Evolutionary conservation across 2,888 invertebrate genomes (phyloP).

Genomic region (Charanyca ferruginea): DNA sequence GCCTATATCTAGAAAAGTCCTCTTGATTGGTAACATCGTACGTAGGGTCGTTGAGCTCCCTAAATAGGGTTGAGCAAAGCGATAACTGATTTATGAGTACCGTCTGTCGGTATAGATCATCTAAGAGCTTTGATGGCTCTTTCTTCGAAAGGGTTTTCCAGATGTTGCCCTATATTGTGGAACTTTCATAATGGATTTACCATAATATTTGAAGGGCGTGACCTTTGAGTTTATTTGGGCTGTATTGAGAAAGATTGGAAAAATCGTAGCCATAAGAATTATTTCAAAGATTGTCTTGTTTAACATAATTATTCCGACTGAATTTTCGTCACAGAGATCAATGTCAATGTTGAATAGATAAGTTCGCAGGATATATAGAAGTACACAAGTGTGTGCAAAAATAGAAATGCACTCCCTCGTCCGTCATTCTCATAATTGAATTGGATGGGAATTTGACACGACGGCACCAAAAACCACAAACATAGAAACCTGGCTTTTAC

Average conservation of each 20-base stretch:
- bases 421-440: too few relatives aligned
- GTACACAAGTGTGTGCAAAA: too few relatives aligned
- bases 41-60: constrained; percentile 35
- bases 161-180: constrained; percentile 16
- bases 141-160: constrained; percentile 12
- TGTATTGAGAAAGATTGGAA: not conserved
- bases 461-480: too few relatives aligned
- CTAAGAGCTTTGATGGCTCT: constrained; percentile 27
- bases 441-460: too few relatives aligned
- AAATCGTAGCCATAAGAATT: not conserved
- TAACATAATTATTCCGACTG: too few relatives aligned
- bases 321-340: too few relatives aligned
- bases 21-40: constrained; percentile 6
- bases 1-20: not conserved
- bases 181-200: constrained; percentile 2
- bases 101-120: constrained; percentile 20
- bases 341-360: too few relatives aligned
- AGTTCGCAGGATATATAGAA: too few relatives aligned
- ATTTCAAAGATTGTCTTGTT: not conserved
- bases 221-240: not conserved
- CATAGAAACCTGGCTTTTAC: too few relatives aligned
- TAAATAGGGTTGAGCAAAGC: constrained; percentile 37
- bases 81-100: constrained; percentile 43
- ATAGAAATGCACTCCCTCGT: too few relatives aligned
- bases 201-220: not conserved